Percentiles rank a stretch among this genome's conserved stretches.
phyloP scores from a whole-genome alignment of 1,140 invertebrate genomes.

The Drosophila kurseongensis region DNA sequence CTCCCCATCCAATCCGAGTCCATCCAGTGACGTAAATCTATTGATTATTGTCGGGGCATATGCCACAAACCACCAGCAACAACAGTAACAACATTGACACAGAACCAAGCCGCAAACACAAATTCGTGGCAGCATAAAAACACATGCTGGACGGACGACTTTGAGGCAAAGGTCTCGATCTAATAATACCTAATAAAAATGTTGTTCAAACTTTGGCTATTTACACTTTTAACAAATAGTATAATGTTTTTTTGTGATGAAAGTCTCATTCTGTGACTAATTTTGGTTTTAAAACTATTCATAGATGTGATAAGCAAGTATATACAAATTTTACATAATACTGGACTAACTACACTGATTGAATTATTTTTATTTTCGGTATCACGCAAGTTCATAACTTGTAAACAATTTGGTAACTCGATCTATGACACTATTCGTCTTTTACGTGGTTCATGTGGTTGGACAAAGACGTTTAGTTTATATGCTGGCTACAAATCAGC shows the following conservation, averaged over 20 bases:
- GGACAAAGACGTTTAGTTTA: constrained; percentile 2
- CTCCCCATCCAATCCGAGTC: not conserved
- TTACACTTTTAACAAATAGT: too few species aligned
- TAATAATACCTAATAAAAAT: not conserved
- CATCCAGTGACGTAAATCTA: constrained; percentile 75
- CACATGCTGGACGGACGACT: not conserved
- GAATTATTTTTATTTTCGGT: not conserved
- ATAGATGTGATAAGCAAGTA: too few species aligned
- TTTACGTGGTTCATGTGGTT: not conserved
- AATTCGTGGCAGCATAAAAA: constrained; percentile 53
- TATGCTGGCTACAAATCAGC: constrained; percentile 16
- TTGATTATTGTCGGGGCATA: constrained; percentile 72
- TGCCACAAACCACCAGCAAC: constrained; percentile 39
- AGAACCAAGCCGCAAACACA: constrained; percentile 53
- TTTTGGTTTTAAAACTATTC: too few species aligned
- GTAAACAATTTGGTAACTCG: not conserved
- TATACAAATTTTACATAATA: too few species aligned
- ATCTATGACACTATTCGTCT: not conserved
- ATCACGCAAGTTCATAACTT: not conserved
- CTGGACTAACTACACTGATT: too few species aligned
- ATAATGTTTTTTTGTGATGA: too few species aligned
- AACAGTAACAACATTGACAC: constrained; percentile 40
- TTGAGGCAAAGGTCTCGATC: not conserved
- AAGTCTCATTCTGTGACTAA: too few species aligned
- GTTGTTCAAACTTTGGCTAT: too few species aligned